Base-by-base conservation (phyloP, 2,113 vertebrate genomes). In the Scortum barcoo region DNA sequence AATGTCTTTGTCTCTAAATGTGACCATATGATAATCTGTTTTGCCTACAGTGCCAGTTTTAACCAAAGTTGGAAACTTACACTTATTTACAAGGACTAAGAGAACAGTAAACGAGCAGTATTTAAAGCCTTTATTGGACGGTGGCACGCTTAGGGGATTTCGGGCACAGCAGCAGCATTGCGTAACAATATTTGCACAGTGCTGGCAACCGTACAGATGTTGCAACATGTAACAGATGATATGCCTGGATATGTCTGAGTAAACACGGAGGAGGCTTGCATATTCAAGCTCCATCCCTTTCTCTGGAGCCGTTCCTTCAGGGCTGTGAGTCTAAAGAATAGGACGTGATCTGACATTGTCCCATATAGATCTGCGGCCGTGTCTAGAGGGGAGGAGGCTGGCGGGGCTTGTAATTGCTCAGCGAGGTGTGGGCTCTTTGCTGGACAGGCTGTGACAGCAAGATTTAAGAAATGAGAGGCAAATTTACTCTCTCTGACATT, bases 111-210 rank as follows among this genome's bases (percentile, higher is more conserved):
- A 84, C 1, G 5, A 76, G 74, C 56, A 65, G 66, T 70, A 84
- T 76, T 88, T 67, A 71, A 76, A 81, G 66, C 56, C 72, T 84
- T 91, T 84, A 91, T 79, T 88, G 72, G 71, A 81, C 11, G 14
- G 84, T 88, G 86, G 90, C 84, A 91, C 82, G 87, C 88, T 90
- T 85, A 73, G 68, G 84, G 78, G 78, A 85, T 85, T 86, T 85
- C 9, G 40, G 76, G 56, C 51, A 82, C 76, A 58, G 80, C 77
- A 56, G 76, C 72, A 86, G 67, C 50, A 54, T 86, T 89, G 62
- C 19, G 12, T 78, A 91, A 91, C 62, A 67, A 81, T 84, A 89
- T 88, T 80, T 87, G 74, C 86, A 51, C 62, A 60, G 66, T 54
- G 38, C 33, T 85, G 84, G 82, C 65, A 75, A 36, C 75, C 28